phyloP scores from a whole-genome alignment of 1,140 invertebrate genomes.

The Ladona fulva region DNA sequence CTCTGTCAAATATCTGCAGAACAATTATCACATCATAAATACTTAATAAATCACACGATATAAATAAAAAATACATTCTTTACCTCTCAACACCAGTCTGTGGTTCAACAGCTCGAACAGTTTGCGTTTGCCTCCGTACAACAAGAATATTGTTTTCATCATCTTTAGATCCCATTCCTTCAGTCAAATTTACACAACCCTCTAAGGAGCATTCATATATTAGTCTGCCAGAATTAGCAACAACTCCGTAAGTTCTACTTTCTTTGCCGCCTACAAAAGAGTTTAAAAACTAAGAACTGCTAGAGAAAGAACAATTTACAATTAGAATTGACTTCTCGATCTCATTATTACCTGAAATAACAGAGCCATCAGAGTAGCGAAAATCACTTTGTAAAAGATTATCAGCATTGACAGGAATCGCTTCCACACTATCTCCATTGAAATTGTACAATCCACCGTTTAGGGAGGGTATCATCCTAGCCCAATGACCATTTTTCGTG shows the following conservation, averaged over 20 bases:
- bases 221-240: conserved; percentile 61
- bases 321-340: too few relatives aligned
- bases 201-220: conserved; percentile 66
- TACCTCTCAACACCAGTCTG: conserved; percentile 71
- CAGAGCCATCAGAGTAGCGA: conserved; percentile 72
- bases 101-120: conserved; percentile 76
- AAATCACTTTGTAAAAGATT: conserved; percentile 67
- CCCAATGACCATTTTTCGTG: conserved; percentile 73
- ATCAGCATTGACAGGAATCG: conserved; percentile 75
- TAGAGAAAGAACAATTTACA: too few relatives aligned
- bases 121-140: conserved; percentile 70
- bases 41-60: too few relatives aligned
- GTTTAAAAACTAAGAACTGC: conserved; percentile 17
- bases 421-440: conserved; percentile 78
- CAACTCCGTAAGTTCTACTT: conserved; percentile 52
- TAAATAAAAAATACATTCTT: conserved; percentile 19
- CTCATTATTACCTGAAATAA: conserved; percentile 62
- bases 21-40: too few relatives aligned
- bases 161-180: conserved; percentile 29
- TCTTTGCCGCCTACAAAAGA: conserved; percentile 43
- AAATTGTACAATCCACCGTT: conserved; percentile 84
- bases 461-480: conserved; percentile 82
- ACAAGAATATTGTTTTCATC: conserved; percentile 59
- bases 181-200: conserved; percentile 56
- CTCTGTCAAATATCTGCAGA: too few relatives aligned